Evolutionary conservation across 2,113 vertebrate genomes (phyloP).

Genomic region (Phodopus roborovskii): DNA sequence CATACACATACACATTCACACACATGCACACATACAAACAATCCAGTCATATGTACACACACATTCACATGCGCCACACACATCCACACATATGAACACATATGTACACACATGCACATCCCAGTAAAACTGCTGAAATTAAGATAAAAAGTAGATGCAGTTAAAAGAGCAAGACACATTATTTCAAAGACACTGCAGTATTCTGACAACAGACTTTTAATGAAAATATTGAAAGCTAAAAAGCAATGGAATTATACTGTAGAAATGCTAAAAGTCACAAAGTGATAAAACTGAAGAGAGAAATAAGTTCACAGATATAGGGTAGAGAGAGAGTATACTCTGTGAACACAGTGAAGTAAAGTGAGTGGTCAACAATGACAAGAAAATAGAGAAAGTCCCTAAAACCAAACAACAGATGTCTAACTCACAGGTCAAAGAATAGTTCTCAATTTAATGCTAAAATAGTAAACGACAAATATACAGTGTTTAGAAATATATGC

Average conservation of each 20-base stretch:
- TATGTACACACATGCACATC: not conserved
- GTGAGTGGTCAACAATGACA: not conserved
- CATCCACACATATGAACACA: not conserved
- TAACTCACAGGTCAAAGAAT: not conserved
- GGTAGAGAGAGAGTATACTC: not conserved
- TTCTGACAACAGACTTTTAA: not conserved
- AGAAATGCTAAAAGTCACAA: not conserved
- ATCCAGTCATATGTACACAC: not conserved
- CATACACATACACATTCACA: not conserved
- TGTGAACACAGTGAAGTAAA: not conserved
- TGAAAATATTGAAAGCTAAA: not conserved
- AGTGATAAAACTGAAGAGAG: not conserved
- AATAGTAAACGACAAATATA: not conserved
- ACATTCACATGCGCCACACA: not conserved
- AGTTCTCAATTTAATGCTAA: not conserved
- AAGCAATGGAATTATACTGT: not conserved
- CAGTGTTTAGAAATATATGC: not conserved
- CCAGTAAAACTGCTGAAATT: not conserved
- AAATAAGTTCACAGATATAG: not conserved
- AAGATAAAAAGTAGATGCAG: not conserved
- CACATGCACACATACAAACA: not conserved
- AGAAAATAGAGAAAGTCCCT: not conserved
- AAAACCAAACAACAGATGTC: not conserved
- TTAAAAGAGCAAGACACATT: not conserved
- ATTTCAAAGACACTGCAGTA: not conserved